These are phyloP conservation scores for Agapornis canus DNA, from an alignment of 2,797 vertebrate genomes.

Conservation along the genomic window DNA sequence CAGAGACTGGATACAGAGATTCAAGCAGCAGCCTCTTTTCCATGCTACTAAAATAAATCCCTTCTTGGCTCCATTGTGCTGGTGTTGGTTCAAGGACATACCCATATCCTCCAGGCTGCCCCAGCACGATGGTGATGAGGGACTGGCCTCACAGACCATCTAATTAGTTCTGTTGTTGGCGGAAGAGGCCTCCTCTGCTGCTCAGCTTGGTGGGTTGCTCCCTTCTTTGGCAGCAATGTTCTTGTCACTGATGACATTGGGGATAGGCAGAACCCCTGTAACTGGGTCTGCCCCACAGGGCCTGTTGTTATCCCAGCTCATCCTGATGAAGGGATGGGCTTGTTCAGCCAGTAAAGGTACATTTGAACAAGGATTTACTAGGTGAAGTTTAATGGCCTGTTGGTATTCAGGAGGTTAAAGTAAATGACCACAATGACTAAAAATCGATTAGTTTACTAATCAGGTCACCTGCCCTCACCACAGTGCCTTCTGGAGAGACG, in stretches of 20 bases:
- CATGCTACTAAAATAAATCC: not conserved
- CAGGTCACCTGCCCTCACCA: not conserved
- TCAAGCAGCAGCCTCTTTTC: not conserved
- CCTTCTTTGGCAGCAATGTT: not conserved
- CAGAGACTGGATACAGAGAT: not conserved
- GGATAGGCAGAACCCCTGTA: accelerated
- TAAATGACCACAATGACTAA: not conserved
- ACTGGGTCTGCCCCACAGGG: not conserved
- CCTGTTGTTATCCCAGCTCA: accelerated
- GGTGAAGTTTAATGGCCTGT: not conserved
- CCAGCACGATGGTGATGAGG: not conserved
- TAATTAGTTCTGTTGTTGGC: not conserved
- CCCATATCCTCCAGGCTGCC: not conserved
- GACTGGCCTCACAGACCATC: not conserved
- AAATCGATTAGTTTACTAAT: not conserved
- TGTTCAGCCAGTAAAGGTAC: not conserved
- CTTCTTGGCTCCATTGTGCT: not conserved
- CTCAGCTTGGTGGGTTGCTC: not conserved
- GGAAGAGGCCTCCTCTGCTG: not conserved
- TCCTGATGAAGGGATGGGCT: not conserved
- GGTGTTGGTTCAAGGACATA: not conserved
- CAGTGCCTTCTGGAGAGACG: not conserved
- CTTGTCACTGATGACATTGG: accelerated
- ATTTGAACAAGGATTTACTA: not conserved
- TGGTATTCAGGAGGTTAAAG: not conserved